Percentiles rank a stretch among this genome's conserved stretches.
These are phyloP conservation scores for Mylabris sibirica DNA, from an alignment of 2,888 invertebrate genomes.

Conservation along the genomic window DNA sequence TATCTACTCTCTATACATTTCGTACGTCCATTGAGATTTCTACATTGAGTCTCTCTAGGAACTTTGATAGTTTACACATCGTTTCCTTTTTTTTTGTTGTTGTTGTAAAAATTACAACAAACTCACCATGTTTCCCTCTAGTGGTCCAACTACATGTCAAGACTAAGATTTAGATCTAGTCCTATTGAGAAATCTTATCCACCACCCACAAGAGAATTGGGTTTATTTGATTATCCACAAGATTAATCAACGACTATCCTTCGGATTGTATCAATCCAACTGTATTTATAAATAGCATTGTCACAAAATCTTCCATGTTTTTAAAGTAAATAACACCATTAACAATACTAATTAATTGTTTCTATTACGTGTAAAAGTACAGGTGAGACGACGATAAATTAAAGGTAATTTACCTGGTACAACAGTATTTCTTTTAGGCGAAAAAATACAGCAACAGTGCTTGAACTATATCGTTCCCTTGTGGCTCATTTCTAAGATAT, in stretches of 20 bases:
- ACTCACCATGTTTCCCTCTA: too few species aligned
- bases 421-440: background rate
- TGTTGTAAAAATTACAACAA: too few species aligned
- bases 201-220: too few species aligned
- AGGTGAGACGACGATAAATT: background rate
- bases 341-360: background rate
- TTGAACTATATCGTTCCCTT: background rate
- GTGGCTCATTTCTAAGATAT: background rate
- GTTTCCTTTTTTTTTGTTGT: too few species aligned
- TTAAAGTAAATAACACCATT: too few species aligned
- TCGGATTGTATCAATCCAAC: background rate
- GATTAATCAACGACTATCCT: background rate
- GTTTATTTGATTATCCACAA: too few species aligned
- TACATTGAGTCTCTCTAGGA: background rate
- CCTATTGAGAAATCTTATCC: too few species aligned
- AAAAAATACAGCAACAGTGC: background rate
- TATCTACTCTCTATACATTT: background rate
- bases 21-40: conserved; percentile 3
- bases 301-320: too few species aligned
- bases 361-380: background rate
- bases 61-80: background rate
- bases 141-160: background rate
- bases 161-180: background rate
- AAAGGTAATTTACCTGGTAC: background rate
- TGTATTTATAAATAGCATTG: background rate